Conservation (phyloP, 2,113 vertebrate genomes). For the Anoura caudifer region DNA sequence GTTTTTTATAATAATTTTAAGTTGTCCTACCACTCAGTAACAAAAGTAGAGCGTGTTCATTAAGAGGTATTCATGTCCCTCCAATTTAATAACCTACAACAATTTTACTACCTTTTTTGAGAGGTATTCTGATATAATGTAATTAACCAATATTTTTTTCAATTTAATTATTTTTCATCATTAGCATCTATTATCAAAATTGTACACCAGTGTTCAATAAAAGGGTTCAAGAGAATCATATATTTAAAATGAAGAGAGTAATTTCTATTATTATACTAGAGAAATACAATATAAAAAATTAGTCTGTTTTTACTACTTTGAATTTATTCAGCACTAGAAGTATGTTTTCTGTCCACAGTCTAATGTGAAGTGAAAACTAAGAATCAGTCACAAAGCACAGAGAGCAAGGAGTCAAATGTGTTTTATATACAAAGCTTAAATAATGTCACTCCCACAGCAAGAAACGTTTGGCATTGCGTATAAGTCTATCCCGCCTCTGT, state of each 20-base stretch:
- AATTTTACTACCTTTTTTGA: neutral
- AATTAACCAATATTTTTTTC: neutral
- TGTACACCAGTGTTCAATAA: neutral
- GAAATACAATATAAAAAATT: neutral
- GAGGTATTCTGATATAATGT: neutral
- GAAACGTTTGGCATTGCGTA: neutral
- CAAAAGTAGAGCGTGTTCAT: neutral
- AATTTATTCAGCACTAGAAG: conserved; percentile 5
- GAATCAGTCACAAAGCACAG: neutral
- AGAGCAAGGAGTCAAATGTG: neutral
- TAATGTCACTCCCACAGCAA: neutral
- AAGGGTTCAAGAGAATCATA: neutral
- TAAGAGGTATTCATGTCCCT: neutral
- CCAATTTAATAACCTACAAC: conserved; percentile 9
- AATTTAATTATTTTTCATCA: neutral
- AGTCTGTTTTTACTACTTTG: neutral
- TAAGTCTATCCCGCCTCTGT: neutral
- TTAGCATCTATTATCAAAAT: neutral
- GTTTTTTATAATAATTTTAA: neutral
- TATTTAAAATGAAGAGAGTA: conserved; percentile 29
- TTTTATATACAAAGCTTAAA: conserved; percentile 1
- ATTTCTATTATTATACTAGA: neutral
- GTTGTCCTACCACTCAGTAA: neutral
- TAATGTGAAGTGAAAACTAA: conserved; percentile 23
- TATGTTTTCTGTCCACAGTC: neutral